Percentiles rank a stretch among this genome's conserved stretches.
These are phyloP conservation scores for Macquaria australasica DNA, from an alignment of 2,113 vertebrate genomes.

Conservation along the genomic window DNA sequence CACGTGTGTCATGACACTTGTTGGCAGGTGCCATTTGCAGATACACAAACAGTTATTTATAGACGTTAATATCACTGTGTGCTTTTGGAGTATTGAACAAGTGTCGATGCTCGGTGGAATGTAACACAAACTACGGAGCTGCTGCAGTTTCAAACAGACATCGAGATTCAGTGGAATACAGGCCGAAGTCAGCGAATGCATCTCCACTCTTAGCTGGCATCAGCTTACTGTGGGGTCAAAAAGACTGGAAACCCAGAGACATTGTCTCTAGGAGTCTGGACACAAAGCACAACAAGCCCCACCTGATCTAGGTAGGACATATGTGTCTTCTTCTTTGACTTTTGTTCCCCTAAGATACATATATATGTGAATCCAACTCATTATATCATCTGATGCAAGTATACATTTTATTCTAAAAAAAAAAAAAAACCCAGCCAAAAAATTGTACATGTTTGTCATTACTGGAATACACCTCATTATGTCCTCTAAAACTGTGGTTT, in stretches of 20 bases:
- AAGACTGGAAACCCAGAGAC: conserved; percentile 55
- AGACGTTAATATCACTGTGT: conserved; percentile 68
- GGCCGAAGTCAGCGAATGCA: conserved; percentile 55
- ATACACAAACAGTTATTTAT: conserved; percentile 59
- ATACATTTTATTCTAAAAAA: background rate
- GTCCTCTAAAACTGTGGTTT: background rate
- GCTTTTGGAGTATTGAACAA: conserved; percentile 65
- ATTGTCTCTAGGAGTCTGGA: conserved; percentile 65
- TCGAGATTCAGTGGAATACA: conserved; percentile 55
- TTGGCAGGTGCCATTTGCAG: conserved; percentile 56
- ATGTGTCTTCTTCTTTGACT: conserved; percentile 33
- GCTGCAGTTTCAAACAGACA: conserved; percentile 43
- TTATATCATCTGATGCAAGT: conserved; percentile 12
- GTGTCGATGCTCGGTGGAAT: conserved; percentile 52
- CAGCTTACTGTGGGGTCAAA: conserved; percentile 38
- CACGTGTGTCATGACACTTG: conserved; percentile 56
- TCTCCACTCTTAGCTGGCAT: conserved; percentile 29
- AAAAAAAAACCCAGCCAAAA: background rate
- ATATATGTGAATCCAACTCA: conserved; percentile 13
- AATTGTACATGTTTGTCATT: background rate
- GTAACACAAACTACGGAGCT: conserved; percentile 52
- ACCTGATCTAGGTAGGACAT: conserved; percentile 76
- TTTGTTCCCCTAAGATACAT: background rate
- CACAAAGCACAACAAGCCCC: conserved; percentile 70
- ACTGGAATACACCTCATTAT: background rate